These are phyloP conservation scores for Euthynnus affinis DNA, from an alignment of 2,797 vertebrate genomes.

Conservation along the genomic window DNA sequence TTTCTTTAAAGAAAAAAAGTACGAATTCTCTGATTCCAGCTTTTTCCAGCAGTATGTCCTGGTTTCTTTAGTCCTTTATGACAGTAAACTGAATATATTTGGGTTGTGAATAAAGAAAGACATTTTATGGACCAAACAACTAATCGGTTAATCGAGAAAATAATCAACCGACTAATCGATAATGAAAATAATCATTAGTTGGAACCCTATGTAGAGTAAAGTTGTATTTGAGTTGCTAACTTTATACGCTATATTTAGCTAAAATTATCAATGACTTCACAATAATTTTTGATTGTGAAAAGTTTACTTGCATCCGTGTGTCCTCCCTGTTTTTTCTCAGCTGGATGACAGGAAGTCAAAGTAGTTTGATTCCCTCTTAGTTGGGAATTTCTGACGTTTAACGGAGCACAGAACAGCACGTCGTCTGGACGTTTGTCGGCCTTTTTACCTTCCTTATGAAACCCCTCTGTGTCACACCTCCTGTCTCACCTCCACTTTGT, in stretches of 20 bases:
- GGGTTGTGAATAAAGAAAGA: too few relatives aligned
- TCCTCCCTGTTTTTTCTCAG: constrained; percentile 14
- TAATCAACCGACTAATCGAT: neutral
- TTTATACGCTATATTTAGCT: neutral
- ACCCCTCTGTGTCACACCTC: neutral
- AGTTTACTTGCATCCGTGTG: neutral
- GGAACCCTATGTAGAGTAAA: neutral
- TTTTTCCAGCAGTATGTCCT: too few relatives aligned
- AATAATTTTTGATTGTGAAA: neutral
- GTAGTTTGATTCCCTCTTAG: neutral
- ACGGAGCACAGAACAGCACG: constrained; percentile 7
- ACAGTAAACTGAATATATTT: too few relatives aligned
- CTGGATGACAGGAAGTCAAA: neutral
- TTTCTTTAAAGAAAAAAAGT: too few relatives aligned
- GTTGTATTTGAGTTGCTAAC: neutral
- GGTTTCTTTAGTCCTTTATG: too few relatives aligned
- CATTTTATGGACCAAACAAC: too few relatives aligned
- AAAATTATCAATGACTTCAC: neutral
- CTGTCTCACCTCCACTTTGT: constrained; percentile 21
- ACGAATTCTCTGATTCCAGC: too few relatives aligned
- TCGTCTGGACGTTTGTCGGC: neutral
- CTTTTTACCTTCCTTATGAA: neutral
- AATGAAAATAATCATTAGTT: neutral
- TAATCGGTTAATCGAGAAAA: too few relatives aligned
- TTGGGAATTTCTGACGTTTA: neutral